A percentile compares a stretch with the other conserved stretches of the same genome.
Conservation (phyloP, 2,888 invertebrate species). For the Portevinia maculata region DNA sequence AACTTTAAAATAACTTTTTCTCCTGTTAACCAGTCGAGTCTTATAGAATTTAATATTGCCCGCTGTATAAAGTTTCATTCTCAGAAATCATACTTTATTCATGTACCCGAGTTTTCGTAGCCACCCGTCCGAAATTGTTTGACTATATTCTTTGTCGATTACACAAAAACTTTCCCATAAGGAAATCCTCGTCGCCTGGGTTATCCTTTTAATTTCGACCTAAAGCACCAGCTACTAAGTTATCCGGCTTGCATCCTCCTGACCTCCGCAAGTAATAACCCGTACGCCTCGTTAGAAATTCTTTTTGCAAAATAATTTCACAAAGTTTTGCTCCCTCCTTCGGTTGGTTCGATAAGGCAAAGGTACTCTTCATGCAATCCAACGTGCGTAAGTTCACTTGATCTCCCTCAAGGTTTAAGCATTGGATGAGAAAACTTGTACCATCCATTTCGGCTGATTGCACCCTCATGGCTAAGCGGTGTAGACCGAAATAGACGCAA, state of each 20-base stretch:
- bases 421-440: slow-evolving; percentile 37
- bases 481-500: slow-evolving; percentile 26
- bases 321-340: slow-evolving; percentile 31
- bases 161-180: slow-evolving; percentile 64
- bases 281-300: slow-evolving; percentile 62
- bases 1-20: slow-evolving; percentile 65
- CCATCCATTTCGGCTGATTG: slow-evolving; percentile 66
- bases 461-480: slow-evolving; percentile 51
- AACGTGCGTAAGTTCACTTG: slow-evolving; percentile 60
- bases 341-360: slow-evolving; percentile 5
- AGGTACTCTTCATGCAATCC: slow-evolving; percentile 11
- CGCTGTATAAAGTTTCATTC: slow-evolving; percentile 63
- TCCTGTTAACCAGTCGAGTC: slow-evolving; percentile 41
- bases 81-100: slow-evolving; percentile 71
- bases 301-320: slow-evolving; percentile 65
- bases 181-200: slow-evolving; percentile 61
- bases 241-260: slow-evolving; percentile 39
- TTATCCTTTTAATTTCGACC: slow-evolving; percentile 72
- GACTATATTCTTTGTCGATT: slow-evolving; percentile 67
- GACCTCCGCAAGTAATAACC: slow-evolving; percentile 46
- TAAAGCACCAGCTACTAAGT: slow-evolving; percentile 40
- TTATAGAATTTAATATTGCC: slow-evolving; percentile 67
- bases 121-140: slow-evolving; percentile 51
- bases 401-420: slow-evolving; percentile 45
- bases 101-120: slow-evolving; percentile 32